phyloP scores from a whole-genome alignment of 2,797 vertebrate species.

The Neomorphus geoffroyi region DNA sequence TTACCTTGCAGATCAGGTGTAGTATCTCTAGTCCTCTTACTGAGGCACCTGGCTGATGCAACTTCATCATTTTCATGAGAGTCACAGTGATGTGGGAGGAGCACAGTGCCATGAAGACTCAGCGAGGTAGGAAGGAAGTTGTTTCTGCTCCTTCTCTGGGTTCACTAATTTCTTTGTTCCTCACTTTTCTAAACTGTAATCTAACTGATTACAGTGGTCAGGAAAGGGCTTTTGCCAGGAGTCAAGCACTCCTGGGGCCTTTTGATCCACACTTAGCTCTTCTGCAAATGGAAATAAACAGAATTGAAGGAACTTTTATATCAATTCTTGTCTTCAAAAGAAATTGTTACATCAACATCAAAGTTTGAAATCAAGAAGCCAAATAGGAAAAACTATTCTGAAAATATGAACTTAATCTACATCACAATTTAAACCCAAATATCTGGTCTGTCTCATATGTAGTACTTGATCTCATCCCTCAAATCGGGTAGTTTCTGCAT shows the following conservation, averaged over 20 bases:
- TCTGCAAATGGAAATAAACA: neutral
- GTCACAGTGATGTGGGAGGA: neutral
- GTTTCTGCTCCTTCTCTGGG: neutral
- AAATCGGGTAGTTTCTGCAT: neutral
- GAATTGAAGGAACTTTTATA: neutral
- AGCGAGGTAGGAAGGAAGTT: neutral
- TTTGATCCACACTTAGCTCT: neutral
- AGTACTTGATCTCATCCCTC: neutral
- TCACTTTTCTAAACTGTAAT: neutral
- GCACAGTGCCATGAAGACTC: neutral
- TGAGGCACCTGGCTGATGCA: neutral
- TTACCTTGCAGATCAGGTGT: neutral
- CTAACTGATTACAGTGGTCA: neutral
- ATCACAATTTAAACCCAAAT: neutral
- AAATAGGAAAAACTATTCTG: neutral
- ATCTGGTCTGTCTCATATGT: neutral
- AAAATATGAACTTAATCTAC: neutral
- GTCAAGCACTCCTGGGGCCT: neutral
- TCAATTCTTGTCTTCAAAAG: neutral
- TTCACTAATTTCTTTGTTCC: neutral
- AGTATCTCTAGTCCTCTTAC: neutral
- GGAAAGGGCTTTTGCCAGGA: neutral
- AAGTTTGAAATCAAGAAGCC: neutral
- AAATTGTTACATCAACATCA: neutral
- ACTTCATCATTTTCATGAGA: neutral